A percentile compares a stretch with the other conserved stretches of the same genome.
These are phyloP conservation scores for Electrona antarctica DNA, from an alignment of 2,113 vertebrate species.

Conservation along the genomic window DNA sequence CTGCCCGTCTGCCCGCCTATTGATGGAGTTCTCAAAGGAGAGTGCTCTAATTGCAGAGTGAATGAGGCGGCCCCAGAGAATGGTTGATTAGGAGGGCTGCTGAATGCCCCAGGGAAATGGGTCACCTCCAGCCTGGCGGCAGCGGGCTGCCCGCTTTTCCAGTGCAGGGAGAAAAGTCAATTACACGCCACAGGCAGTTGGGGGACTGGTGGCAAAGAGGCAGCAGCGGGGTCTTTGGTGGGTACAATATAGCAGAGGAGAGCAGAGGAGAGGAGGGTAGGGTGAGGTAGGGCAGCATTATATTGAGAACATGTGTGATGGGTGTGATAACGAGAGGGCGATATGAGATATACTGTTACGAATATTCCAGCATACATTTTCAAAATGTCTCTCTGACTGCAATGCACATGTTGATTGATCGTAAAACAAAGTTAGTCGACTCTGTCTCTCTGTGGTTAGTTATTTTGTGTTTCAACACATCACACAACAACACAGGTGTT, in stretches of 20 bases:
- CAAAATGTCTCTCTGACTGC: too few relatives aligned
- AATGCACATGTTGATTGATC: too few relatives aligned
- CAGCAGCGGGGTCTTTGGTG: slow-evolving; percentile 45
- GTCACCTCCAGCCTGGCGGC: slow-evolving; percentile 78
- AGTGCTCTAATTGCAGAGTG: slow-evolving; percentile 74
- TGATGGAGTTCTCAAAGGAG: slow-evolving; percentile 74
- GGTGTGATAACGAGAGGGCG: background rate
- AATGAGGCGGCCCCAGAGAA: slow-evolving; percentile 74
- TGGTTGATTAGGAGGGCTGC: slow-evolving; percentile 74
- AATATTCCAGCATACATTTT: too few relatives aligned
- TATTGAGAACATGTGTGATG: background rate
- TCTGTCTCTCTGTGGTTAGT: too few relatives aligned
- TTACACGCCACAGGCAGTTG: slow-evolving; percentile 75
- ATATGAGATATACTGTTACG: too few relatives aligned
- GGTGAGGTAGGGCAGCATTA: background rate
- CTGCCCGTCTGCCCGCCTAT: slow-evolving; percentile 51
- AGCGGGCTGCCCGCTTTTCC: slow-evolving; percentile 65
- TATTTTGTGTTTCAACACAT: too few relatives aligned
- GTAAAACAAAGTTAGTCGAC: too few relatives aligned
- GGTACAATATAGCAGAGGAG: slow-evolving; percentile 65
- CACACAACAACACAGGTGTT: too few relatives aligned
- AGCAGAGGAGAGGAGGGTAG: slow-evolving; percentile 37
- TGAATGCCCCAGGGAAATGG: slow-evolving; percentile 82
- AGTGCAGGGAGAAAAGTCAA: slow-evolving; percentile 76
- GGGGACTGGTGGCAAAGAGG: slow-evolving; percentile 68